Evolutionary conservation across 2,113 vertebrate species (phyloP).

Genomic region (Neoarius graeffei): DNA sequence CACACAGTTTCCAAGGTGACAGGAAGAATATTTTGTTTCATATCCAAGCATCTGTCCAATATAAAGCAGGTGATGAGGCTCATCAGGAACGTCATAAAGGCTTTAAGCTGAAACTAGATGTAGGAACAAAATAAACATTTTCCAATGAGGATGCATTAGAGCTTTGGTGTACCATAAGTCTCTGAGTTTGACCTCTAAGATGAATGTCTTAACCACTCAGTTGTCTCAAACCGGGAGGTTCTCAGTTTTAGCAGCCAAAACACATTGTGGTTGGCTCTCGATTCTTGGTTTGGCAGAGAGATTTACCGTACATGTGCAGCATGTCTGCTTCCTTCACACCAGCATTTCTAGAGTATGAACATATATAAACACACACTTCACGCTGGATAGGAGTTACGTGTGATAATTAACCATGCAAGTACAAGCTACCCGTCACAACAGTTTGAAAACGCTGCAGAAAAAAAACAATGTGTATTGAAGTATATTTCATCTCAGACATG

Average conservation of each 20-base stretch:
- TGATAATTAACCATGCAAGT: not conserved
- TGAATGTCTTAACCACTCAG: not conserved
- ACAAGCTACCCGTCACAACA: not conserved
- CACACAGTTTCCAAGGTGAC: not conserved
- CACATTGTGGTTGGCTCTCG: not conserved
- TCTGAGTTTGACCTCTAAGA: not conserved
- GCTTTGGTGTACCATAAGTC: slow-evolving; percentile 3
- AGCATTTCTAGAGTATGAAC: not conserved
- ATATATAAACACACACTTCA: not conserved
- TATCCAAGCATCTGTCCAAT: not conserved
- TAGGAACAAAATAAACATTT: slow-evolving; percentile 1
- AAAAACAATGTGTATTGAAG: not conserved
- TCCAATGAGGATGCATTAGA: not conserved
- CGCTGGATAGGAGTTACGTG: too few species aligned
- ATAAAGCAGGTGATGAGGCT: not conserved
- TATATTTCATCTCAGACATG: not conserved
- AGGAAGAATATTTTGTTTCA: not conserved
- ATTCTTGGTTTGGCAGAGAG: not conserved
- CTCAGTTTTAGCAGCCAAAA: not conserved
- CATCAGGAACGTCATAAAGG: slow-evolving; percentile 7
- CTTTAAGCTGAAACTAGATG: not conserved
- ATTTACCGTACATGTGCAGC: not conserved
- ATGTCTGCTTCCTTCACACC: not conserved
- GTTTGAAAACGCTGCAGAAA: not conserved
- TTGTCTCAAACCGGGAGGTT: slow-evolving; percentile 9